These are phyloP conservation scores for Oscheius onirici DNA, from an alignment of 2,888 invertebrate genomes.

Conservation along the genomic window DNA sequence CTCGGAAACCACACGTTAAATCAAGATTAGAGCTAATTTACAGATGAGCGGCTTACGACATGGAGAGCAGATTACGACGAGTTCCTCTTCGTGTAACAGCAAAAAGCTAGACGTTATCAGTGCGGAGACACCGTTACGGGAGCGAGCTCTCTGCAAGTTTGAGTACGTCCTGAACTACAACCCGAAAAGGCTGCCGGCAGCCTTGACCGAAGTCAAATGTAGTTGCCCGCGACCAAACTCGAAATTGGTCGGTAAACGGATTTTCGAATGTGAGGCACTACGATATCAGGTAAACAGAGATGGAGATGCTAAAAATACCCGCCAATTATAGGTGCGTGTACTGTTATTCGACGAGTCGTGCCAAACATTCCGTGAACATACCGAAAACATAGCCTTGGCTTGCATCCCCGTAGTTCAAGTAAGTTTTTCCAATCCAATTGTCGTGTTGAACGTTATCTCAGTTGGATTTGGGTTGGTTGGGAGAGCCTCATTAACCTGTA, in stretches of 20 bases:
- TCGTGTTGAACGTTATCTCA: not conserved
- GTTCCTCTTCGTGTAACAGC: constrained; percentile 65
- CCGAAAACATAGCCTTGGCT: constrained; percentile 66
- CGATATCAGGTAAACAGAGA: constrained; percentile 58
- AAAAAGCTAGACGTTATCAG: constrained; percentile 64
- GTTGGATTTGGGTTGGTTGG: not conserved
- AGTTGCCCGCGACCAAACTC: constrained; percentile 66
- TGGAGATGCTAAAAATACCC: not conserved
- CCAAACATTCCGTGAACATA: constrained; percentile 63
- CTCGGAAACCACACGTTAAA: too few species aligned
- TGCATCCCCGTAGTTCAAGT: constrained; percentile 71
- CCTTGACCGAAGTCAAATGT: constrained; percentile 70
- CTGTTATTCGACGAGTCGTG: constrained; percentile 69
- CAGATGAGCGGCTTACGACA: constrained; percentile 61
- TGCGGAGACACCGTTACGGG: constrained; percentile 67
- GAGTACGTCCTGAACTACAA: constrained; percentile 71
- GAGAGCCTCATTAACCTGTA: constrained; percentile 39
- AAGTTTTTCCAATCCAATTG: constrained; percentile 25
- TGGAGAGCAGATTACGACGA: constrained; percentile 68
- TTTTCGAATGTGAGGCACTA: constrained; percentile 70
- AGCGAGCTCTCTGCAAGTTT: constrained; percentile 69
- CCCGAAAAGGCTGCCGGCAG: constrained; percentile 69
- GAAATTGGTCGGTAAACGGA: constrained; percentile 65
- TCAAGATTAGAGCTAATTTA: constrained; percentile 7
- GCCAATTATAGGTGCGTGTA: constrained; percentile 56